These are phyloP conservation scores for Morbakka virulenta DNA, from an alignment of 30 jellyfish, hydroid and myxozoan species.

Conservation along the genomic window DNA sequence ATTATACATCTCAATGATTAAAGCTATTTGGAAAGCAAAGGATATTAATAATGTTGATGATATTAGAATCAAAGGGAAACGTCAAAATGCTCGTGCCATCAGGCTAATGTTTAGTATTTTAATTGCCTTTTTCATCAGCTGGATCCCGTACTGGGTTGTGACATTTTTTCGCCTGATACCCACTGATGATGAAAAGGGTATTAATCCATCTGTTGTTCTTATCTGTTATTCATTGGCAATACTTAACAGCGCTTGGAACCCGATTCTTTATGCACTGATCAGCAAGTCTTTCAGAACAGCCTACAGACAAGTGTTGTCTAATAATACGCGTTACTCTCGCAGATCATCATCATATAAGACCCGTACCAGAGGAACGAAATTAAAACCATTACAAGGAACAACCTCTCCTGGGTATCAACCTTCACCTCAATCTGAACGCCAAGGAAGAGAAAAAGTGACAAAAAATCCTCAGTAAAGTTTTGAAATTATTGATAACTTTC, in stretches of 20 bases:
- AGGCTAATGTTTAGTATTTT: constrained; percentile 55
- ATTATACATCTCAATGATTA: constrained; percentile 28
- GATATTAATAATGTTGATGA: neutral
- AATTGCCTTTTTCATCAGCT: constrained; percentile 46
- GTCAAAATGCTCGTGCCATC: constrained; percentile 35
- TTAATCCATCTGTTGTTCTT: constrained; percentile 48
- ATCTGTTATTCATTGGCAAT: constrained; percentile 44
- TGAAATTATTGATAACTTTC: too few species aligned
- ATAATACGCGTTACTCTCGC: too few species aligned
- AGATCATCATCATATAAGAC: too few species aligned
- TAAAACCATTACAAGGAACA: too few species aligned
- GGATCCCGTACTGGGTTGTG: constrained; percentile 57
- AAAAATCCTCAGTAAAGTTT: too few species aligned
- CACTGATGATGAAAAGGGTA: constrained; percentile 7
- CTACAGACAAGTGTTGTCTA: too few species aligned
- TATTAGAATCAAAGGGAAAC: constrained; percentile 16
- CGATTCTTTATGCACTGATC: constrained; percentile 49
- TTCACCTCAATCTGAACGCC: too few species aligned
- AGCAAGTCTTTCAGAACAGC: constrained; percentile 48
- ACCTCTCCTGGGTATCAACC: too few species aligned
- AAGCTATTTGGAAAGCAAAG: constrained; percentile 46
- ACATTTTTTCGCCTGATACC: constrained; percentile 41
- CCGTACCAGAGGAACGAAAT: too few species aligned
- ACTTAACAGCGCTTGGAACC: constrained; percentile 59
- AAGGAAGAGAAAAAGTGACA: too few species aligned